Conservation (phyloP, 2,888 invertebrate genomes). For the Blomia tropicalis region DNA sequence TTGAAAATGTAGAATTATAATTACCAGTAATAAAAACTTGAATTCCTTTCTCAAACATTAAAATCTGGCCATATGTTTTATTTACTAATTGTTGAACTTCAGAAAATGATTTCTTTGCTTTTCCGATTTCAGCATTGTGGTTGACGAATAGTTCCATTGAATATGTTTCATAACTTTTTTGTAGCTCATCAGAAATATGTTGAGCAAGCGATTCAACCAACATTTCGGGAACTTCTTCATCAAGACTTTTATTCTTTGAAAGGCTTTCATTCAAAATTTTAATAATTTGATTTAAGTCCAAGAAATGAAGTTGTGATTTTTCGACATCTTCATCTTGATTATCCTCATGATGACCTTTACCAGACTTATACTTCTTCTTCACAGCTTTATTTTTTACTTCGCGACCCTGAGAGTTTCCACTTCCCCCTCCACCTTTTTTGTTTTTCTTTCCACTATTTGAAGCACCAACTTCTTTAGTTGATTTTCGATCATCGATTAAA, state of each 20-base stretch:
- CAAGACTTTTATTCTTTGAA: conserved; percentile 26
- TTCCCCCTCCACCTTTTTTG: conserved; percentile 39
- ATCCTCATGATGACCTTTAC: conserved; percentile 46
- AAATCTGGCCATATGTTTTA: conserved; percentile 42
- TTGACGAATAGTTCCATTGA: conserved; percentile 59
- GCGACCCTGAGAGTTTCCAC: conserved; percentile 78
- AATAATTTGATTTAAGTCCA: conserved; percentile 57
- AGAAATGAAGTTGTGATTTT: conserved; percentile 33
- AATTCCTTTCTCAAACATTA: conserved; percentile 38
- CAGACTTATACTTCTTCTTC: conserved; percentile 49
- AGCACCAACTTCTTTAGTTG: neutral
- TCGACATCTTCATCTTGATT: conserved; percentile 45
- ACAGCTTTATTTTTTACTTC: conserved; percentile 87
- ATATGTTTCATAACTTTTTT: conserved; percentile 39
- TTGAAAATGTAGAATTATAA: conserved; percentile 11
- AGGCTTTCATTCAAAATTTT: conserved; percentile 41
- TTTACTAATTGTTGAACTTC: conserved; percentile 68
- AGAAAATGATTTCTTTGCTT: conserved; percentile 54
- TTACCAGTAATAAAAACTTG: conserved; percentile 34
- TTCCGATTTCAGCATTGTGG: conserved; percentile 51
- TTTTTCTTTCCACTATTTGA: conserved; percentile 50
- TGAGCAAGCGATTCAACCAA: conserved; percentile 51
- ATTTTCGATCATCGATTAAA: neutral
- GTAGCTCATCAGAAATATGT: conserved; percentile 42
- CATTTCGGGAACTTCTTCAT: conserved; percentile 50